A percentile compares a stretch with the other conserved stretches of the same genome.
phyloP scores from a whole-genome alignment of 2,888 invertebrate species.

The Drosophila flavopinicola region DNA sequence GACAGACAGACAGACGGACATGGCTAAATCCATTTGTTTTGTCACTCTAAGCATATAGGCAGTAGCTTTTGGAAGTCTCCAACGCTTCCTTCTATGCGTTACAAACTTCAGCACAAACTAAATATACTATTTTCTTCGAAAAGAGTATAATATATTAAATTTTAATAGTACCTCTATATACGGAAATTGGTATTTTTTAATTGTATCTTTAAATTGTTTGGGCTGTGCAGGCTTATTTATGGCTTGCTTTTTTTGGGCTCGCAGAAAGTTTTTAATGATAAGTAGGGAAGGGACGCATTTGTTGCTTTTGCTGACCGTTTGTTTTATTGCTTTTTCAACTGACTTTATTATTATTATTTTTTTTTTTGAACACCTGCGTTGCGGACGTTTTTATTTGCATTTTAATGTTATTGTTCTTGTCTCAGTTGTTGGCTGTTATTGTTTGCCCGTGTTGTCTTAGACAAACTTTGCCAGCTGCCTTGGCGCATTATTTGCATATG shows the following conservation, averaged over 20 bases:
- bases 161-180: no score
- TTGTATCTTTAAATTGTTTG: not conserved
- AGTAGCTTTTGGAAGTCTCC: no score
- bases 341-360: slow-evolving; percentile 1
- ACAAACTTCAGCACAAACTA: no score
- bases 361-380: slow-evolving; percentile 37
- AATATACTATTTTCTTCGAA: no score
- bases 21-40: no score
- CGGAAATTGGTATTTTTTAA: not conserved
- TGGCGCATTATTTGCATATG: slow-evolving; percentile 63
- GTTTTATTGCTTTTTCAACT: slow-evolving; percentile 28
- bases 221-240: not conserved
- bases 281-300: no score
- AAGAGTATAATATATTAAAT: no score
- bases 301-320: slow-evolving; percentile 19
- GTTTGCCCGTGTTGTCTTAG: slow-evolving; percentile 37
- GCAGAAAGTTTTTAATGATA: not conserved
- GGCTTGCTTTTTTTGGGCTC: not conserved
- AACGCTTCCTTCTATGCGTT: no score
- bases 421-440: slow-evolving; percentile 28
- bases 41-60: no score
- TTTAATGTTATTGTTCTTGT: slow-evolving; percentile 45
- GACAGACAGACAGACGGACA: no score
- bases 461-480: slow-evolving; percentile 53
- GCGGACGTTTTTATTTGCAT: slow-evolving; percentile 44